Percentiles rank a stretch among this genome's conserved stretches.
Conservation (phyloP, 2,113 vertebrate genomes). For the Pseudopodoces humilis region DNA sequence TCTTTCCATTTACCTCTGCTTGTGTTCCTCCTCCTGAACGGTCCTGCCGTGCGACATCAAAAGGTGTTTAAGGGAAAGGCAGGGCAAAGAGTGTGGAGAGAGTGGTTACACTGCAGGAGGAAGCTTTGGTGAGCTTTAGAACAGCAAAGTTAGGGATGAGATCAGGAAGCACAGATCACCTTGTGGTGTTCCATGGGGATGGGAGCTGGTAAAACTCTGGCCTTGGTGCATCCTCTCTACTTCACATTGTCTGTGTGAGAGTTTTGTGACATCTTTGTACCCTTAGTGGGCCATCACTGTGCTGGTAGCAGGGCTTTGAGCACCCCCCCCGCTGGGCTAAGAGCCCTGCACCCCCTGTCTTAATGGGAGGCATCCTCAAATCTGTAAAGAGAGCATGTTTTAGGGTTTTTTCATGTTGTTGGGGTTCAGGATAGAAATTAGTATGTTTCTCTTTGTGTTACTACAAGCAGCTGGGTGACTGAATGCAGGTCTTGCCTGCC, state of each 20-base stretch:
- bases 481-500: neutral
- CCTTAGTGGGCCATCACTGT: neutral
- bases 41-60: neutral
- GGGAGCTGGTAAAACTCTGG: fast-evolving
- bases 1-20: neutral
- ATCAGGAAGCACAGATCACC: neutral
- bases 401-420: neutral
- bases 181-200: neutral
- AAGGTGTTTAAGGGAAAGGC: neutral
- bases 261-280: neutral
- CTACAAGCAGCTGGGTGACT: neutral
- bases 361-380: neutral
- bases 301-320: neutral
- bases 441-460: neutral
- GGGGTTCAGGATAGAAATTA: neutral
- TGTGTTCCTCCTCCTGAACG: neutral
- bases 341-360: neutral
- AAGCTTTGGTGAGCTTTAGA: neutral
- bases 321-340: neutral
- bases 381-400: neutral
- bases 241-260: fast-evolving
- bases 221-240: neutral
- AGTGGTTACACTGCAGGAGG: neutral
- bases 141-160: neutral
- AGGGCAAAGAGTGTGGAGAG: neutral